Evolutionary conservation across 2,888 invertebrate genomes (phyloP).

Genomic region (Cordylochernes scorpioides): DNA sequence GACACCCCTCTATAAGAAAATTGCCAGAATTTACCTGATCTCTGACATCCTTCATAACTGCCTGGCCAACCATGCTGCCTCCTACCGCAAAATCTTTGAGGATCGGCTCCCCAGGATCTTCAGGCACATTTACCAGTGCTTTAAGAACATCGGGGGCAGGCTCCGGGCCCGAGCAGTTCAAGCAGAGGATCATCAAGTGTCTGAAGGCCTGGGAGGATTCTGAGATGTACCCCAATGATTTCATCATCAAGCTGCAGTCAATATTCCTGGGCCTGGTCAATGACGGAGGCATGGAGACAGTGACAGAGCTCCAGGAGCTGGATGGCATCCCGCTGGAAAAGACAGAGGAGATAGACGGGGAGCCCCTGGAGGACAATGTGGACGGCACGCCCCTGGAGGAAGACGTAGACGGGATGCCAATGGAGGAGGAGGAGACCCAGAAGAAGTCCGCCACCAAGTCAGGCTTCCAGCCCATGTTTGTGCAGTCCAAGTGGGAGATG

Average conservation of each 20-base stretch:
- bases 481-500: constrained; percentile 85
- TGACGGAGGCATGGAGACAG: too few relatives aligned
- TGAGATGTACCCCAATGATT: constrained; percentile 79
- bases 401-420: constrained; percentile 15
- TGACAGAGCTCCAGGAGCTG: constrained; percentile 22
- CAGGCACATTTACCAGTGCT: constrained; percentile 40
- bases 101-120: constrained; percentile 47
- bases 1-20: constrained; percentile 59
- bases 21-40: constrained; percentile 72
- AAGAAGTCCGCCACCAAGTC: too few relatives aligned
- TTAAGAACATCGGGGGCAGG: constrained; percentile 45
- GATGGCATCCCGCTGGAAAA: constrained; percentile 23
- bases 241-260: constrained; percentile 58
- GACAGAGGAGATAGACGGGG: constrained; percentile 47
- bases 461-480: constrained; percentile 25
- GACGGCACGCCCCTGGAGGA: too few relatives aligned
- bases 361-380: too few relatives aligned
- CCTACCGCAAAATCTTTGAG: too few relatives aligned
- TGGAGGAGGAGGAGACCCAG: constrained; percentile 11
- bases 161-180: too few relatives aligned
- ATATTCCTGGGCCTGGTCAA: constrained; percentile 73
- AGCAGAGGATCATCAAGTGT: constrained; percentile 54
- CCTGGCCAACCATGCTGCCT: too few relatives aligned
- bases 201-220: constrained; percentile 94
- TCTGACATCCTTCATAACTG: constrained; percentile 92